Evolutionary conservation across 2,113 vertebrate species (phyloP).

Genomic region (Seriola rivoliana): DNA sequence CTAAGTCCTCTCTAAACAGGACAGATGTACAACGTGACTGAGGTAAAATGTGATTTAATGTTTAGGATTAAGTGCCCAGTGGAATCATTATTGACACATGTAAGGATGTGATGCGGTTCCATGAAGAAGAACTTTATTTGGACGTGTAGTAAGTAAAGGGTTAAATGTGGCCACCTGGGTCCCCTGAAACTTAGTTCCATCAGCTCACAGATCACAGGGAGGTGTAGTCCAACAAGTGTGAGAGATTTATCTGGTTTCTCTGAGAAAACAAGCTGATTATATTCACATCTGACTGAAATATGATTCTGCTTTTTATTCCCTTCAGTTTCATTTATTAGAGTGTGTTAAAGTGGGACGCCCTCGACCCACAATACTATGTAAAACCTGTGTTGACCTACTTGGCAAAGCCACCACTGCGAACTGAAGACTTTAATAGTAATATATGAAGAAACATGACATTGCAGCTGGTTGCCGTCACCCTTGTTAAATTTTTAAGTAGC

Average conservation of each 20-base stretch:
- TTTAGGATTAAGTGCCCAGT: too few relatives aligned
- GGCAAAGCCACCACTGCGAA: neutral
- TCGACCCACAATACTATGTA: neutral
- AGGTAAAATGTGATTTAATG: too few relatives aligned
- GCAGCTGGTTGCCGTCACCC: slow-evolving; percentile 35
- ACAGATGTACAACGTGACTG: too few relatives aligned
- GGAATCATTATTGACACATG: too few relatives aligned
- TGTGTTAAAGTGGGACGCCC: neutral
- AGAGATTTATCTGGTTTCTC: neutral
- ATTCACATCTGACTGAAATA: neutral
- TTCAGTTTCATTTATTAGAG: neutral
- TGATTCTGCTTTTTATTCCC: neutral
- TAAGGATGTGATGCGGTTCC: too few relatives aligned
- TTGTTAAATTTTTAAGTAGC: slow-evolving; percentile 31
- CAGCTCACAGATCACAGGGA: neutral
- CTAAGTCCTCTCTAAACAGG: too few relatives aligned
- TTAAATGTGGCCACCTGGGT: too few relatives aligned
- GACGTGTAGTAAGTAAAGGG: too few relatives aligned
- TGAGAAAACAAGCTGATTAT: slow-evolving; percentile 2
- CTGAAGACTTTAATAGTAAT: neutral
- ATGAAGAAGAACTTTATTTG: too few relatives aligned
- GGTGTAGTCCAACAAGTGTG: slow-evolving; percentile 22
- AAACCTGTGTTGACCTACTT: slow-evolving; percentile 4
- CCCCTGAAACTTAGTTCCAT: too few relatives aligned
- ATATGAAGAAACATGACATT: slow-evolving; percentile 35